Evolutionary conservation across 2,888 invertebrate species (phyloP).

Genomic region (Troides oblongomaculatus): DNA sequence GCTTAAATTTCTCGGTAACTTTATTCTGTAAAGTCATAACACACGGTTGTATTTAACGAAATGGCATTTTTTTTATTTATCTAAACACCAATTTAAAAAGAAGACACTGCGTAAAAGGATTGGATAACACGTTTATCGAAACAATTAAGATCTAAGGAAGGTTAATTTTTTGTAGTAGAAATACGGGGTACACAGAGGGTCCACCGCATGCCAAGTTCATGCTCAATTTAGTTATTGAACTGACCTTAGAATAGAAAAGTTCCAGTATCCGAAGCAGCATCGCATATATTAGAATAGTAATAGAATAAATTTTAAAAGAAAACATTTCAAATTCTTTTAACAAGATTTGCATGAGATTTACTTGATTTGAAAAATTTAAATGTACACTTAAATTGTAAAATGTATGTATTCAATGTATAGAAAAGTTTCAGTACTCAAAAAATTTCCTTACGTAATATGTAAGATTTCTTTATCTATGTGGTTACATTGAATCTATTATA

Average conservation of each 20-base stretch:
- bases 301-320: slow-evolving; percentile 53
- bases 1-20: slow-evolving; percentile 92
- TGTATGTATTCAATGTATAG: no score
- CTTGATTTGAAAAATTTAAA: not conserved
- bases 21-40: slow-evolving; percentile 83
- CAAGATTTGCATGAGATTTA: not conserved
- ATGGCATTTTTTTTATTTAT: slow-evolving; percentile 9
- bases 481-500: not conserved
- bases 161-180: slow-evolving; percentile 7
- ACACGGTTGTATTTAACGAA: slow-evolving; percentile 42
- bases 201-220: slow-evolving; percentile 72
- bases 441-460: not conserved
- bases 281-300: slow-evolving; percentile 70
- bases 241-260: slow-evolving; percentile 75
- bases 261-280: slow-evolving; percentile 79
- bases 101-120: slow-evolving; percentile 3
- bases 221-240: slow-evolving; percentile 64
- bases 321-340: slow-evolving; percentile 7
- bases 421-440: not conserved
- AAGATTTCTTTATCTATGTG: not conserved
- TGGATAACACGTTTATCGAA: slow-evolving; percentile 9
- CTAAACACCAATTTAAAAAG: slow-evolving; percentile 28
- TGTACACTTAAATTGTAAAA: not conserved
- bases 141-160: slow-evolving; percentile 3
- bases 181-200: slow-evolving; percentile 54